Evolutionary conservation across 2,113 vertebrate species (phyloP), one percentile per base, ranked within the genome.

Genomic region (Leucopsar rothschildi): DNA sequence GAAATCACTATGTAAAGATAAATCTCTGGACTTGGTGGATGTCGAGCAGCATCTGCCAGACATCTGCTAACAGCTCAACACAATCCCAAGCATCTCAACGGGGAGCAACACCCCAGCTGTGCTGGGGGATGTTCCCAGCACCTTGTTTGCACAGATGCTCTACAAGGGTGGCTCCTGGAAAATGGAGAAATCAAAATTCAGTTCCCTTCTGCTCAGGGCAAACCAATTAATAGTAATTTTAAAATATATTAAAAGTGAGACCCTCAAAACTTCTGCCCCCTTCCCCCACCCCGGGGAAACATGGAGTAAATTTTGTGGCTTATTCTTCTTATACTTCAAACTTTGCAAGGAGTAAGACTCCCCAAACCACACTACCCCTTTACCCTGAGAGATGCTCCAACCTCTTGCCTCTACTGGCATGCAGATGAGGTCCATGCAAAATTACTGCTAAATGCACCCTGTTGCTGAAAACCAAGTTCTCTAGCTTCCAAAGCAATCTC

Each of bases 141-240:
- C 70, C 23, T 16, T 31, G 21, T 21, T 21, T 56, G 65, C 61
- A 77, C 6, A 50, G 16, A 64, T 14, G 27, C 31, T 60, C 37
- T 68, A 53, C 14, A 9, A 0, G 0, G 6, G 23, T 3, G 3
- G 64, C 52, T 83, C 55, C 84, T 39, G 20, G 52, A 86, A 81
- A 27, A 55, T 0, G 2, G 29, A 53, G 19, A 78, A 73, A 81
- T 28, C 6, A 6, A 16, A 18, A 37, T 25, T 88, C 39, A 24
- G 10, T 29, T 92, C 39, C 42, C 14, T 77, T 37, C 72, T 86
- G 42, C 69, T 50, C 24, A 86, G 28, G 16, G 29, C 20, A 92
- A 76, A 18, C 7, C n/a, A 37, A 31, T 24, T 55, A 20, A 76
- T 23, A 82, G 55, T 14, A 68, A 82, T 10, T 27, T 65, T 52